Evolutionary conservation across 2,113 vertebrate species (phyloP), one percentile per base, ranked within the genome.

Genomic region (Boulengeromyrus knoepffleri): DNA sequence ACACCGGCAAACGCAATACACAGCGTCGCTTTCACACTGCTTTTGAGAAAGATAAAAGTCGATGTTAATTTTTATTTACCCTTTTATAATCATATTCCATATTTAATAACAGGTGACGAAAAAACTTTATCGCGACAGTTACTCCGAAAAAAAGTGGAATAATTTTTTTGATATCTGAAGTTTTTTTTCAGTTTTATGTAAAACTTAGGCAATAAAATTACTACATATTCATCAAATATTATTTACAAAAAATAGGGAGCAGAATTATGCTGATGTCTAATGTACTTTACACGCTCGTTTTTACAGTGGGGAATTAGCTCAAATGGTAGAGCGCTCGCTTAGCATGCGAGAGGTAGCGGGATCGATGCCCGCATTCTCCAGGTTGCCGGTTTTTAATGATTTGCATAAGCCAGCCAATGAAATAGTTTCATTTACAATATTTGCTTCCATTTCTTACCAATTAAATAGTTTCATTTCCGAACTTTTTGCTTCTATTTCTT

Each of bases 271-370:
- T 31, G 8, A 12, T 36, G 13, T 70, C 9, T 70, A 5, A 36
- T 36, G 2, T 77, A 77, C 36, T 31, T 77, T 39, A 39, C 1
- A 7, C 0, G 1, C 0, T 0, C 0, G 5, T 0, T 0, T 1
- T 2, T 0, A 1, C 0, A 1, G 17, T 17, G 92, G 94, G 94
- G 92, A 95, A 95, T 95, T 91, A 93, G 93, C 94, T 95, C 92
- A 95, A 93, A 96, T 94, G 93, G 94, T 95, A 95, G 94, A 96
- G 96, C 94, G 92, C 92, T 95, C 94, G 90, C 94, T 96, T 93
- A 94, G 92, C 88, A 92, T 94, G 94, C 93, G 94, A 90, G 77
- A 93, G 91, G 94, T 94, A 94, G 94, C 93, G 93, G 93, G 93
- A 93, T 95, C 94, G 93, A 93, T 90, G 77, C 88, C 94, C 93